Percentiles rank a stretch among this genome's conserved stretches.
phyloP scores from a whole-genome alignment of 1,140 invertebrate species.

The Rhynchophorus ferrugineus region DNA sequence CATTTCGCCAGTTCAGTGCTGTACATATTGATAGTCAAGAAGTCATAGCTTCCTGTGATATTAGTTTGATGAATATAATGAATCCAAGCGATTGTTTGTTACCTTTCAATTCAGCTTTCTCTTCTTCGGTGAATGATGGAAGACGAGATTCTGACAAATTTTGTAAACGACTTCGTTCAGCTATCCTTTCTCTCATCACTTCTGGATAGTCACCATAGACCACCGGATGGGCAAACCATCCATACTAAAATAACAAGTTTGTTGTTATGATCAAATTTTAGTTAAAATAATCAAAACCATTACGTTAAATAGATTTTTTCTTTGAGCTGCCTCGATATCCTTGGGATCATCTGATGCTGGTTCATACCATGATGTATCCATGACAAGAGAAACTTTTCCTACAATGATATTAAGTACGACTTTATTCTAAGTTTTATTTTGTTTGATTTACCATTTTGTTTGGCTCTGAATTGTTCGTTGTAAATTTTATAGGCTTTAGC shows the following conservation, averaged over 20 bases:
- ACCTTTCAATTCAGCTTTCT: conserved; percentile 48
- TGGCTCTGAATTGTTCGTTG: conserved; percentile 23
- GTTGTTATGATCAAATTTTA: too few relatives aligned
- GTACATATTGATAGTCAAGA: conserved; percentile 1
- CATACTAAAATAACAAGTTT: conserved; percentile 41
- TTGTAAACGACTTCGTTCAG: conserved; percentile 48
- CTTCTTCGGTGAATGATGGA: conserved; percentile 39
- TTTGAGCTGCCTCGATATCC: conserved; percentile 7
- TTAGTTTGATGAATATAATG: not conserved
- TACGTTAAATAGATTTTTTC: not conserved
- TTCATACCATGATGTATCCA: conserved; percentile 10
- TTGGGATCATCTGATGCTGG: conserved; percentile 1
- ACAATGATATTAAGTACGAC: not conserved
- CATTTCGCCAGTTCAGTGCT: not conserved
- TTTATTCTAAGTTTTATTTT: not conserved
- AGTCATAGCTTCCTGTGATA: conserved; percentile 1
- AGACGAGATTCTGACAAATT: conserved; percentile 47
- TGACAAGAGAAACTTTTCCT: conserved; percentile 13
- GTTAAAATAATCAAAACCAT: too few relatives aligned
- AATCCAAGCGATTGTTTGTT: not conserved
- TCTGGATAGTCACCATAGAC: conserved; percentile 56
- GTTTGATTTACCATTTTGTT: conserved; percentile 23
- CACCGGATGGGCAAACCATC: conserved; percentile 56
- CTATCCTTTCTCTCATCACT: conserved; percentile 51
- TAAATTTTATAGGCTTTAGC: conserved; percentile 29